Evolutionary conservation across 2,797 vertebrate species (phyloP), one percentile per base, ranked within the genome.

Genomic region (Myripristis murdjan): DNA sequence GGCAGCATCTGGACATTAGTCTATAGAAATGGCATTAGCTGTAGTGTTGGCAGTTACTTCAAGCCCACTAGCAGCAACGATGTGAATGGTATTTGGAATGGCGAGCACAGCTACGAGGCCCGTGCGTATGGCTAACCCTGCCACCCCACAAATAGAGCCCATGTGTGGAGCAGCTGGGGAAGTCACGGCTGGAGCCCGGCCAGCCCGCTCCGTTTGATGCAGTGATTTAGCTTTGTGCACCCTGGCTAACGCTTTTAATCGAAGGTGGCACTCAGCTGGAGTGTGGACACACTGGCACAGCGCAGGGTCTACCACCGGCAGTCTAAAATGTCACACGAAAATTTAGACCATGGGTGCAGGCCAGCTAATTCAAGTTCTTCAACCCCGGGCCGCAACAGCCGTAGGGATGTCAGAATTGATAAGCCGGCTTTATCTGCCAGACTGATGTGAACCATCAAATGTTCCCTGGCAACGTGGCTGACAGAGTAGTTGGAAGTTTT

Each of bases 101-200:
- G 49, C 63, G 71, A 70, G 74, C 37, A 6, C 60, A 47, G 73
- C 79, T 28, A 64, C 70, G 74, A 68, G 76, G 58, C 62, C 66
- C 69, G 16, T 5, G 77, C 53, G 52, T 85, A 82, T 60, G 76
- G 75, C 76, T 73, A 82, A 84, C 77, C 75, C 28, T 20, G 56
- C 65, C 83, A 31, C 53, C 79, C 75, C 46, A 2, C 82, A 83
- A 88, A 85, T 79, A 28, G 70, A 83, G 88, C 70, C 82, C 86
- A 81, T 85, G 87, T 90, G 90, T 81, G 60, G 75, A 86, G 73
- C 90, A 89, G 89, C 90, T 88, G 86, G 85, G 84, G 81, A 85
- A 83, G 83, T 83, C 80, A 76, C 26, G 54, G 70, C 81, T 90
- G 88, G 85, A 84, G 70, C 54, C 0, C 1, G 1, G 80, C 86